phyloP scores from a whole-genome alignment of 1,140 invertebrate genomes.

The Holotrichia oblita region DNA sequence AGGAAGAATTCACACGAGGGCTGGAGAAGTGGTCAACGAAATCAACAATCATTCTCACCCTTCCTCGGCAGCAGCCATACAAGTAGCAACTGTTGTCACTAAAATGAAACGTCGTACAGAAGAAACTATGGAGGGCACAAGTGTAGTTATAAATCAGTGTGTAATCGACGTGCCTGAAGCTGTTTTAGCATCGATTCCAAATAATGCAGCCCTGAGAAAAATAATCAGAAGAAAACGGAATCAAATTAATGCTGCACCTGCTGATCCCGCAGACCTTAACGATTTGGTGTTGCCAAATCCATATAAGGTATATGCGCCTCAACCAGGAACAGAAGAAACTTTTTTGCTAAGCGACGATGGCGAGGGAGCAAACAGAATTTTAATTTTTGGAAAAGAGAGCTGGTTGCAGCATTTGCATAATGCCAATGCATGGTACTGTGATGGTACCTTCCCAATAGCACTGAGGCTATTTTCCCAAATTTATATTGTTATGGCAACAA shows the following conservation, averaged over 20 bases:
- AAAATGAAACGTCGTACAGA: slow-evolving; percentile 34
- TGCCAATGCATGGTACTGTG: neutral
- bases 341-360: slow-evolving; percentile 38
- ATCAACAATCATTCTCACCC: slow-evolving; percentile 35
- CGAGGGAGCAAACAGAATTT: slow-evolving; percentile 16
- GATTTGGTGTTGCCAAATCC: slow-evolving; percentile 25
- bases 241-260: slow-evolving; percentile 16
- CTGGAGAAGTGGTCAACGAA: slow-evolving; percentile 36
- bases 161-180: slow-evolving; percentile 23
- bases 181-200: slow-evolving; percentile 19
- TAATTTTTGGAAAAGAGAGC: slow-evolving; percentile 41
- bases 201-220: slow-evolving; percentile 40
- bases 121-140: slow-evolving; percentile 23
- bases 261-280: slow-evolving; percentile 24
- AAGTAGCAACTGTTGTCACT: slow-evolving; percentile 27
- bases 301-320: slow-evolving; percentile 22
- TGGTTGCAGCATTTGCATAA: slow-evolving; percentile 20
- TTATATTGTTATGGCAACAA: slow-evolving; percentile 38
- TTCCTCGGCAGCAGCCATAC: slow-evolving; percentile 13
- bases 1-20: slow-evolving; percentile 6
- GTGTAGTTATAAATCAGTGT: slow-evolving; percentile 38
- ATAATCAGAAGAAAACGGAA: slow-evolving; percentile 36
- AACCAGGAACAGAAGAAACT: slow-evolving; percentile 24
- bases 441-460: slow-evolving; percentile 39
- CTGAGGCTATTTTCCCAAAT: slow-evolving; percentile 39